A percentile compares a stretch with the other conserved stretches of the same genome.
phyloP scores from a whole-genome alignment of 2,113 vertebrate species.

The Falco punctatus region DNA sequence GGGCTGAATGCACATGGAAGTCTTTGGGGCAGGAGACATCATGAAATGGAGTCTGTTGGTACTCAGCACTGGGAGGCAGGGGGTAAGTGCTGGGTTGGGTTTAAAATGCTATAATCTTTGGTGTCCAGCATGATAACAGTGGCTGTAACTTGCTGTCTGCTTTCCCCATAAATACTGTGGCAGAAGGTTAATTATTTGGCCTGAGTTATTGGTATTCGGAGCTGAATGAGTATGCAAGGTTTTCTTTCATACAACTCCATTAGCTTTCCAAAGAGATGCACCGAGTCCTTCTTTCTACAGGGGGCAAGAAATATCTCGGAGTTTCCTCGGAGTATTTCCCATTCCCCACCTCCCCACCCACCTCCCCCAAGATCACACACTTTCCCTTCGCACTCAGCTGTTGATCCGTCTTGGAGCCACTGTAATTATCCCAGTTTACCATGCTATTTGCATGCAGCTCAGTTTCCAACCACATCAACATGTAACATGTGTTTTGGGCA shows the following conservation, averaged over 20 bases:
- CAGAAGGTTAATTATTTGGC: neutral
- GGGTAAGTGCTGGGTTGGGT: neutral
- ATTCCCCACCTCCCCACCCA: neutral
- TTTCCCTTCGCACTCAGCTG: neutral
- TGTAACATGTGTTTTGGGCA: neutral
- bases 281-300: neutral
- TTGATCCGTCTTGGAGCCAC: accelerated
- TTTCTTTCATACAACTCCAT: neutral
- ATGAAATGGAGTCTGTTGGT: neutral
- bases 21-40: neutral
- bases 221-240: neutral
- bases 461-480: neutral
- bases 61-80: neutral
- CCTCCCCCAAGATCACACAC: neutral
- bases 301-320: neutral
- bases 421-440: neutral
- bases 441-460: neutral
- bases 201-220: neutral
- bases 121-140: neutral
- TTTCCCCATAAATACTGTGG: neutral
- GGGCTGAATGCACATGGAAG: accelerated
- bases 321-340: neutral
- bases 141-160: neutral
- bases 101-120: neutral
- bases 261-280: neutral